Evolutionary conservation across 1,140 invertebrate genomes (phyloP).

Genomic region (Atta texana): DNA sequence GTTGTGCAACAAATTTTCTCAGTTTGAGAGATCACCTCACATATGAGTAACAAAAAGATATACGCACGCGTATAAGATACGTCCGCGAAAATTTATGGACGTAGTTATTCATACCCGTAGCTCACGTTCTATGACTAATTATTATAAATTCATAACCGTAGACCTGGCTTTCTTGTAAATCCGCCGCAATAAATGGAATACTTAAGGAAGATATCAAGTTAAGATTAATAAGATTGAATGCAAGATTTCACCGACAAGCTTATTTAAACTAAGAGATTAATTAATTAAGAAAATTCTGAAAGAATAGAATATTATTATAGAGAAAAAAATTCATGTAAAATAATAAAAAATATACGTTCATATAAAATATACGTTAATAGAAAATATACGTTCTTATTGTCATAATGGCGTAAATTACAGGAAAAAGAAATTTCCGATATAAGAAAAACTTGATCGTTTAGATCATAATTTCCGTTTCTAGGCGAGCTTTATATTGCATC

Average conservation of each 20-base stretch:
- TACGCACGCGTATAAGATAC: slow-evolving; percentile 44
- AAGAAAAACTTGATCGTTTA: slow-evolving; percentile 22
- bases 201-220: not conserved
- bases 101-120: slow-evolving; percentile 50
- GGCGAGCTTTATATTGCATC: slow-evolving; percentile 48
- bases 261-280: not conserved
- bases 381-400: not conserved
- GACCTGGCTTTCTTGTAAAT: slow-evolving; percentile 31
- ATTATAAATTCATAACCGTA: slow-evolving; percentile 43
- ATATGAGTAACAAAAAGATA: slow-evolving; percentile 25
- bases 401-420: not conserved
- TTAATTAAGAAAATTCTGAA: not conserved
- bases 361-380: not conserved
- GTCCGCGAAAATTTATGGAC: slow-evolving; percentile 47
- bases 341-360: not conserved
- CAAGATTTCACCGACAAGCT: too few species aligned
- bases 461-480: slow-evolving; percentile 53
- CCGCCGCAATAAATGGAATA: slow-evolving; percentile 30
- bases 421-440: slow-evolving; percentile 14
- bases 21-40: slow-evolving; percentile 45
- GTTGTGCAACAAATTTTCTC: slow-evolving; percentile 24
- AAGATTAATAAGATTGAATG: not conserved
- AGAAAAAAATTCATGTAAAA: not conserved
- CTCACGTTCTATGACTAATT: slow-evolving; percentile 53
- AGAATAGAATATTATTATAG: not conserved